Conservation (phyloP, 2,888 invertebrate species). For the Lasius fuliginosus region DNA sequence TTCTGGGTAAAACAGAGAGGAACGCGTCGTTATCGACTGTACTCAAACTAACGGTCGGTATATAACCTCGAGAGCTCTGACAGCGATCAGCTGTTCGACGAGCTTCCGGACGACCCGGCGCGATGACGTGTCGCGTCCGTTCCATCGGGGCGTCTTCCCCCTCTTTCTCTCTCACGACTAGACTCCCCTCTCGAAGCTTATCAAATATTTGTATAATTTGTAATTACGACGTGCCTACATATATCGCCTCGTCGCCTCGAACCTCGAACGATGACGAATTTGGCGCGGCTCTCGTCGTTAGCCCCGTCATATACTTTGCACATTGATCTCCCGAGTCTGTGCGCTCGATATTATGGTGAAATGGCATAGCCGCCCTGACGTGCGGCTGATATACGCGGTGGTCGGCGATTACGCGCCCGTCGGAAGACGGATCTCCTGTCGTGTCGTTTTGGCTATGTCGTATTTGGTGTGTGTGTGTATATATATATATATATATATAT, state of each 20-base stretch:
- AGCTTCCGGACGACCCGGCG: background rate
- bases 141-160: background rate
- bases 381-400: slow-evolving; percentile 3
- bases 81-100: too few relatives aligned
- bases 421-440: slow-evolving; percentile 70
- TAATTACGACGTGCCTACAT: slow-evolving; percentile 40
- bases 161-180: background rate
- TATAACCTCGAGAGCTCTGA: background rate
- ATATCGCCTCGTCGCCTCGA: slow-evolving; percentile 22
- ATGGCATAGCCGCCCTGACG: slow-evolving; percentile 4
- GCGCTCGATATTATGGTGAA: background rate
- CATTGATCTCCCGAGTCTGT: background rate
- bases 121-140: background rate
- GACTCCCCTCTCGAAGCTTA: background rate
- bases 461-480: slow-evolving; percentile 75
- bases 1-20: background rate
- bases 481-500: too few relatives aligned
- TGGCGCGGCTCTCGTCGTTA: background rate
- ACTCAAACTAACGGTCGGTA: background rate
- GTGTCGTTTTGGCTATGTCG: slow-evolving; percentile 79
- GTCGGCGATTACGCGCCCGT: slow-evolving; percentile 31
- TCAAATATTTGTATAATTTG: slow-evolving; percentile 41
- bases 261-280: slow-evolving; percentile 31
- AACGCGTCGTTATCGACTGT: background rate
- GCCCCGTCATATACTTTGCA: background rate